Evolutionary conservation across 1,140 invertebrate species (phyloP).

Genomic region (Calephelis nemesis): DNA sequence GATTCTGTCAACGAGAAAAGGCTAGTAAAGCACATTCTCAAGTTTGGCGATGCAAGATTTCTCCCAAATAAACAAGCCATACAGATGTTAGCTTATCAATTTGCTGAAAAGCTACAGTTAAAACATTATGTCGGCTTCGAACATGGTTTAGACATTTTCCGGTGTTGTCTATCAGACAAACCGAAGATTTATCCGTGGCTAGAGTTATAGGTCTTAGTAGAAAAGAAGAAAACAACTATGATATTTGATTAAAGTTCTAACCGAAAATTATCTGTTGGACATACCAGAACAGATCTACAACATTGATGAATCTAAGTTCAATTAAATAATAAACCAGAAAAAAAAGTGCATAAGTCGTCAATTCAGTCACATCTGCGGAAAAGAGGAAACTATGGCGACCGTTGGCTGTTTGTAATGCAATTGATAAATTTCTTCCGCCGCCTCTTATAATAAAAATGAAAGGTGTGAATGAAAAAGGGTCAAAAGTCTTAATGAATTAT

Average conservation of each 20-base stretch:
- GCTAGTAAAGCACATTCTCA: constrained; percentile 31
- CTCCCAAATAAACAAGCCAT: constrained; percentile 26
- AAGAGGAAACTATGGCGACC: constrained; percentile 54
- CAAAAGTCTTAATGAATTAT: constrained; percentile 50
- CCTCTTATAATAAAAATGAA: constrained; percentile 43
- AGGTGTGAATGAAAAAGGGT: constrained; percentile 46
- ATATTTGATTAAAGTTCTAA: constrained; percentile 19
- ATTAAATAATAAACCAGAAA: constrained; percentile 55
- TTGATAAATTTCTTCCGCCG: constrained; percentile 44
- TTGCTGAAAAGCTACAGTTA: constrained; percentile 36
- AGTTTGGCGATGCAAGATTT: constrained; percentile 34
- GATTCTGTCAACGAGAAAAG: constrained; percentile 30
- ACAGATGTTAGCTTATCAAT: background rate
- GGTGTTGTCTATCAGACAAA: too few species aligned
- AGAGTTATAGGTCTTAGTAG: too few species aligned
- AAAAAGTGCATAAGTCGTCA: too few species aligned
- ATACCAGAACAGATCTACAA: constrained; percentile 54
- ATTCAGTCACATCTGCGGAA: constrained; percentile 53
- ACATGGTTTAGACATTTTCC: too few species aligned
- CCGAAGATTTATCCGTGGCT: too few species aligned
- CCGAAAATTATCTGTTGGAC: constrained; percentile 45
- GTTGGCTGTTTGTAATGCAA: constrained; percentile 56
- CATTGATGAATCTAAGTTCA: constrained; percentile 58
- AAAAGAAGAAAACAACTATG: constrained; percentile 22
- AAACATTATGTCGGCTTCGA: constrained; percentile 36